These are phyloP conservation scores for Thalassophryne amazonica DNA, from an alignment of 2,797 vertebrate species.

Conservation along the genomic window DNA sequence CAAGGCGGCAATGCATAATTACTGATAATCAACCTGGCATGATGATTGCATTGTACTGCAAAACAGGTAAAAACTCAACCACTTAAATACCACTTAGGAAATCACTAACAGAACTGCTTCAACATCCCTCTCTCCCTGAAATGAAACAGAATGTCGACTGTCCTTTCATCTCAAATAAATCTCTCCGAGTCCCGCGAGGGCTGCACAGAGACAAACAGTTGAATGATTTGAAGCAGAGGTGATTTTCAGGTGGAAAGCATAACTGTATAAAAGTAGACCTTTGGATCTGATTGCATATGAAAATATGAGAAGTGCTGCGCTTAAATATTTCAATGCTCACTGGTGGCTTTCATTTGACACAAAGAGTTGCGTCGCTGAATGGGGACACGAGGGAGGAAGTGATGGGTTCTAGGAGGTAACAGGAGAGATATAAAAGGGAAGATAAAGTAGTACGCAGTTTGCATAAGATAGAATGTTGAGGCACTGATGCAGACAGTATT, in stretches of 20 bases:
- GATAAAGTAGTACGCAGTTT: not conserved
- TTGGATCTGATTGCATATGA: slow-evolving; percentile 39
- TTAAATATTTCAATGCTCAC: slow-evolving; percentile 38
- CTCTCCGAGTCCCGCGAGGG: slow-evolving; percentile 14
- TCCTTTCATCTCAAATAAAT: slow-evolving; percentile 43
- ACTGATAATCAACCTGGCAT: slow-evolving; percentile 31
- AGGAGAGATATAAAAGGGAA: not conserved
- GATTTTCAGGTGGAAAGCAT: slow-evolving; percentile 53
- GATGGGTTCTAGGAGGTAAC: not conserved
- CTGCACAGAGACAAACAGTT: slow-evolving; percentile 34
- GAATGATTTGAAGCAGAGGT: slow-evolving; percentile 55
- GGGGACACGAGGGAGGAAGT: not conserved
- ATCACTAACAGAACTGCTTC: slow-evolving; percentile 44
- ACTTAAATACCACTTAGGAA: slow-evolving; percentile 41
- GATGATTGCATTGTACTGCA: slow-evolving; percentile 21
- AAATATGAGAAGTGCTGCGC: slow-evolving; percentile 14
- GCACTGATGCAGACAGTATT: not conserved
- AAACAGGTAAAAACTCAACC: slow-evolving; percentile 24
- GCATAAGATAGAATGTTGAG: not conserved
- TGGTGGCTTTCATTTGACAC: slow-evolving; percentile 31
- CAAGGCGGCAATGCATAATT: slow-evolving; percentile 26
- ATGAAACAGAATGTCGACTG: slow-evolving; percentile 45
- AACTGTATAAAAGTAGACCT: slow-evolving; percentile 19
- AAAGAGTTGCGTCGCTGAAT: slow-evolving; percentile 1
- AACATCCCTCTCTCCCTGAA: slow-evolving; percentile 15